Percentiles rank a stretch among this genome's conserved stretches.
Conservation (phyloP, 2,113 vertebrate genomes). For the Burhinus oedicnemus region DNA sequence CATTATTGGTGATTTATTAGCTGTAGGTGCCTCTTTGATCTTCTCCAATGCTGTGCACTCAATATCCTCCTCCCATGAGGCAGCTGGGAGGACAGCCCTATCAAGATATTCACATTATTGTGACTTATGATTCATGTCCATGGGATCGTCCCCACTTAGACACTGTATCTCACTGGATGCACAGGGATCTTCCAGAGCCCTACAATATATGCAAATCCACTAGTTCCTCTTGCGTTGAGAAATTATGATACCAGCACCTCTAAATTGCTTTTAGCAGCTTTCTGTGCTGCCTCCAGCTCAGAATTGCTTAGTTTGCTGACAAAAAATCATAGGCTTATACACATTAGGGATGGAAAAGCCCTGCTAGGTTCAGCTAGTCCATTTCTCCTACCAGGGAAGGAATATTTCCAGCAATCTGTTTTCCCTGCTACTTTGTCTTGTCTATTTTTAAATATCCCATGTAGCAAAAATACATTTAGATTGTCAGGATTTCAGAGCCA, state of each 20-base stretch:
- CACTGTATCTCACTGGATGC: not conserved
- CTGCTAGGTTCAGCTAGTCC: constrained; percentile 60
- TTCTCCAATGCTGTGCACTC: not conserved
- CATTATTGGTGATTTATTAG: constrained; percentile 42
- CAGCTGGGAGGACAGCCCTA: not conserved
- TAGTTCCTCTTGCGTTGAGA: constrained; percentile 59
- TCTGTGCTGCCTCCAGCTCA: constrained; percentile 38
- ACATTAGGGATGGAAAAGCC: constrained; percentile 51
- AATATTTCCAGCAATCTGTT: constrained; percentile 56
- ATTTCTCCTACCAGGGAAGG: constrained; percentile 38
- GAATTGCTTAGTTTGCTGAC: constrained; percentile 62
- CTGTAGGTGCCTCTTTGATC: constrained; percentile 9
- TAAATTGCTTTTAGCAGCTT: constrained; percentile 55
- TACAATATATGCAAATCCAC: constrained; percentile 46
- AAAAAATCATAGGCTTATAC: constrained; percentile 36
- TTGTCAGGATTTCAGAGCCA: constrained; percentile 58
- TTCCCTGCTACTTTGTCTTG: constrained; percentile 46
- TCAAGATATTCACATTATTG: not conserved
- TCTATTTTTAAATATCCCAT: constrained; percentile 63
- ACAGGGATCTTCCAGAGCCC: constrained; percentile 4
- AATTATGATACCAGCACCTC: constrained; percentile 52
- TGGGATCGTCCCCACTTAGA: not conserved
- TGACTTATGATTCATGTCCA: not conserved
- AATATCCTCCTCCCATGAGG: not conserved
- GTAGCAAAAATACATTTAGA: constrained; percentile 53